Conservation (phyloP, 1,140 invertebrate genomes). For the Arctopsyche grandis region DNA sequence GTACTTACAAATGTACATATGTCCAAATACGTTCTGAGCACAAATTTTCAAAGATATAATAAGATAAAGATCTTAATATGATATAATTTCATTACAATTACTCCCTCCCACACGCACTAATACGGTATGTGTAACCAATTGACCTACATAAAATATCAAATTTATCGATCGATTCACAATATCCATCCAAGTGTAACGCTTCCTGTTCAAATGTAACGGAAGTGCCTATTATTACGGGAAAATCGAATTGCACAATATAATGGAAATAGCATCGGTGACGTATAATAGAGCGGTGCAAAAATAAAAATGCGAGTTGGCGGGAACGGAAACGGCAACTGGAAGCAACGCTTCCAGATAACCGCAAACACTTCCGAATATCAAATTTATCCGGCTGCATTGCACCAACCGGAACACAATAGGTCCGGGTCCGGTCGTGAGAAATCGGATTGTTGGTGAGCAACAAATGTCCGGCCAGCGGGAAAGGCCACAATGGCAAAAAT, state of each 20-base stretch:
- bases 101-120: too few relatives aligned
- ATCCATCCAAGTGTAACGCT: too few relatives aligned
- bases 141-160: too few relatives aligned
- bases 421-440: constrained; percentile 15
- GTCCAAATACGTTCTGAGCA: too few relatives aligned
- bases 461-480: not conserved
- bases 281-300: not conserved
- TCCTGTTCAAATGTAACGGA: too few relatives aligned
- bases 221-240: too few relatives aligned
- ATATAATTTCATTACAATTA: too few relatives aligned
- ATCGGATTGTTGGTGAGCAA: constrained; percentile 20
- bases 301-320: not conserved
- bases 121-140: too few relatives aligned
- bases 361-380: constrained; percentile 42
- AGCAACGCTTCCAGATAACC: not conserved
- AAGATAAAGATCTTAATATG: too few relatives aligned
- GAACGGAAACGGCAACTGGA: constrained; percentile 8
- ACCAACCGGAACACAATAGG: constrained; percentile 4
- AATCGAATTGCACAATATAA: not conserved
- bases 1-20: too few relatives aligned
- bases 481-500: constrained; percentile 3
- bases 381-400: constrained; percentile 27
- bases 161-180: too few relatives aligned
- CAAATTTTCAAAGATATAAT: too few relatives aligned
- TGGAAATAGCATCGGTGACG: not conserved